Percentiles rank a stretch among this genome's conserved stretches.
These are phyloP conservation scores for Muricea muricata DNA, from an alignment of 92 coral and sea anemone species.

Conservation along the genomic window DNA sequence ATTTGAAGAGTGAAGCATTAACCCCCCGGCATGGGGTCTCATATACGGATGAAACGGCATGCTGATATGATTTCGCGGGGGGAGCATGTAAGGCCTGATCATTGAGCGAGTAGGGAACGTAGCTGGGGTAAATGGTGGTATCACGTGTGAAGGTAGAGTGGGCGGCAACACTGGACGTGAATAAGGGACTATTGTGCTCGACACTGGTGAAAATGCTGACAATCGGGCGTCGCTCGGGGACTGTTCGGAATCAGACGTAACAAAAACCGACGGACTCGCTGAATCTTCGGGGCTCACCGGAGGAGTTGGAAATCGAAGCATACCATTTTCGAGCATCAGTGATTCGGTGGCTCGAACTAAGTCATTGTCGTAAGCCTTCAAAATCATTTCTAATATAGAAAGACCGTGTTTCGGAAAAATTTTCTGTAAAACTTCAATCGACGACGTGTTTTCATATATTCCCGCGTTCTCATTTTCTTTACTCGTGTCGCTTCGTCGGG, in stretches of 20 bases:
- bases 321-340: slow-evolving; percentile 77
- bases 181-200: slow-evolving; percentile 34
- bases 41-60: slow-evolving; percentile 39
- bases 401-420: slow-evolving; percentile 93
- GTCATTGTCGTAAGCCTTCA: slow-evolving; percentile 92
- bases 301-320: slow-evolving; percentile 48
- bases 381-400: slow-evolving; percentile 85
- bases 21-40: slow-evolving; percentile 5
- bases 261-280: slow-evolving; percentile 3
- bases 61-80: slow-evolving; percentile 35
- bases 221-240: slow-evolving; percentile 26
- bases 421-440: slow-evolving; percentile 80
- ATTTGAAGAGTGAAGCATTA: slow-evolving; percentile 10
- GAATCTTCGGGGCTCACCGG: slow-evolving; percentile 46
- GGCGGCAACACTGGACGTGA: slow-evolving; percentile 20
- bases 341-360: slow-evolving; percentile 93
- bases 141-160: slow-evolving; percentile 12
- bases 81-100: slow-evolving; percentile 30
- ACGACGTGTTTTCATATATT: background rate
- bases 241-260: slow-evolving; percentile 19
- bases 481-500: background rate
- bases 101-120: slow-evolving; percentile 24
- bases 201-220: slow-evolving; percentile 91
- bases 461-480: background rate
- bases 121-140: slow-evolving; percentile 31